A percentile compares a stretch with the other conserved stretches of the same genome.
Evolutionary conservation across 1,140 invertebrate species (phyloP).

Genomic region (Ectropis grisescens): DNA sequence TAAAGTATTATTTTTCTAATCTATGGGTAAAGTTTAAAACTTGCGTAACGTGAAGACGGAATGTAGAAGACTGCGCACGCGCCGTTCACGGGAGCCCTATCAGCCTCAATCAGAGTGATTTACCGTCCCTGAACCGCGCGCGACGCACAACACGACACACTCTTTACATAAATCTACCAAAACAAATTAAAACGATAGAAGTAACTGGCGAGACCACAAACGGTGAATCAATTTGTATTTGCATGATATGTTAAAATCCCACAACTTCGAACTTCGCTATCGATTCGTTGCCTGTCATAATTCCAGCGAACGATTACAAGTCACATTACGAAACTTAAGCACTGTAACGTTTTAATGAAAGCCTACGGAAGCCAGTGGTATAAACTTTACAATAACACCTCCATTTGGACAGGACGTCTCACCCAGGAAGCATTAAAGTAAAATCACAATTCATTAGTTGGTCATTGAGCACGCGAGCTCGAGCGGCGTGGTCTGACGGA

Average conservation of each 20-base stretch:
- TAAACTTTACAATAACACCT: too few relatives aligned
- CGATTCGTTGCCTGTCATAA: too few relatives aligned
- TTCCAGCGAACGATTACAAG: background rate
- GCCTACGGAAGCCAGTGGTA: too few relatives aligned
- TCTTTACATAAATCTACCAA: constrained; percentile 20
- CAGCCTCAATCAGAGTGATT: constrained; percentile 51
- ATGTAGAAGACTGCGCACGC: too few relatives aligned
- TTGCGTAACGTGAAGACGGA: too few relatives aligned
- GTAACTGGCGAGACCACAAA: too few relatives aligned
- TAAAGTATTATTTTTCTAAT: too few relatives aligned
- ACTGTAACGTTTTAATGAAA: too few relatives aligned
- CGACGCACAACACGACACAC: constrained; percentile 37
- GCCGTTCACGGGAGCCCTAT: constrained; percentile 38
- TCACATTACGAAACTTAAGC: too few relatives aligned
- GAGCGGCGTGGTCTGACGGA: constrained; percentile 23
- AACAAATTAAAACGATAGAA: constrained; percentile 8
- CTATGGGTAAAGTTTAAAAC: too few relatives aligned
- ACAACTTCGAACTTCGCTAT: too few relatives aligned
- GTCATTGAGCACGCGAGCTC: constrained; percentile 35
- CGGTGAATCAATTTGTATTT: background rate
- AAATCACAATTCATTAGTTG: constrained; percentile 46
- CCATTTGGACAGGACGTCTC: constrained; percentile 2
- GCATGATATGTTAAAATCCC: too few relatives aligned
- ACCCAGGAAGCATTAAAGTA: constrained; percentile 29
- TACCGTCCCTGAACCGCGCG: constrained; percentile 36